Evolutionary conservation across 2,797 vertebrate species (phyloP).

Genomic region (Eulemur rubriventer): DNA sequence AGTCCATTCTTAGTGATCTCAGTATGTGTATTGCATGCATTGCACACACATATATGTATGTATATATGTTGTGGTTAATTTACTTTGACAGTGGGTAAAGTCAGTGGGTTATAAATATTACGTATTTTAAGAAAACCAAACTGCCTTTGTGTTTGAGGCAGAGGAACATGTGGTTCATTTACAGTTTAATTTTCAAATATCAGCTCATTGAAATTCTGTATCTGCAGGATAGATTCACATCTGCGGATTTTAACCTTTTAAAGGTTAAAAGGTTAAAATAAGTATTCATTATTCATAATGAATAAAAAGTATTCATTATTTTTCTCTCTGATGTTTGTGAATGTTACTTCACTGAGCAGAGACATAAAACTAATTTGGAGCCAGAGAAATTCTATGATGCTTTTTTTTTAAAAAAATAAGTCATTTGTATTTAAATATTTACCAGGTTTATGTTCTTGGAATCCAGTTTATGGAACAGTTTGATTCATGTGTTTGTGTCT

Average conservation of each 20-base stretch:
- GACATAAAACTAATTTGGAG: background rate
- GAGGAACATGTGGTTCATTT: background rate
- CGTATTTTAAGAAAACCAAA: background rate
- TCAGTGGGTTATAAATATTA: background rate
- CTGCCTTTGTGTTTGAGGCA: background rate
- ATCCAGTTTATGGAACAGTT: background rate
- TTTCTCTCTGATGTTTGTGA: background rate
- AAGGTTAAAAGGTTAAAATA: too few relatives aligned
- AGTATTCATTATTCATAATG: background rate
- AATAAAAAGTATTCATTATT: background rate
- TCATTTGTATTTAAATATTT: background rate
- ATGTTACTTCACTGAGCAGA: background rate
- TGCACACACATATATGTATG: background rate
- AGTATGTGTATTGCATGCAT: rapidly evolving
- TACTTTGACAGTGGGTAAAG: background rate
- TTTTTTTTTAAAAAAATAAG: background rate
- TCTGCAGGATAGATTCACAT: background rate
- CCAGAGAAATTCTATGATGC: background rate
- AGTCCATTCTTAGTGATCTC: background rate
- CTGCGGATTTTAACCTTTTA: background rate
- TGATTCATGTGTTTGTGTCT: slow-evolving; percentile 45
- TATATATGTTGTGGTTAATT: background rate
- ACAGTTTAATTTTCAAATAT: background rate
- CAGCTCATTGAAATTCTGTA: background rate
- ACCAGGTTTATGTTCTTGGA: background rate